phyloP scores from a whole-genome alignment of 1,140 invertebrate genomes.

The Protaetia brevitarsis region DNA sequence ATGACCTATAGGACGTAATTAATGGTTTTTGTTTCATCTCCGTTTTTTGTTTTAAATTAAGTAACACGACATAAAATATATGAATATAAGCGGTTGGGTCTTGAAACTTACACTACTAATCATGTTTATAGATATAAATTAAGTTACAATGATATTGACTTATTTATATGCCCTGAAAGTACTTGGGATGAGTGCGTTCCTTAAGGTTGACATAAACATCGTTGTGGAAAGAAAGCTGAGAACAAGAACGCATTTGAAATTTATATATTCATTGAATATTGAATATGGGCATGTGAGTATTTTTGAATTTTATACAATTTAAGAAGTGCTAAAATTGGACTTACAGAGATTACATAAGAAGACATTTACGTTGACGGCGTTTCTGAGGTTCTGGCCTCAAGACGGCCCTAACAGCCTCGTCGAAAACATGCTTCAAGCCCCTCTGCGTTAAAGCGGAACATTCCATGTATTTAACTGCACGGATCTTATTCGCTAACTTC shows the following conservation, averaged over 20 bases:
- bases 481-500: constrained; percentile 93
- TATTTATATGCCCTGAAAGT: constrained; percentile 18
- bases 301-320: not conserved
- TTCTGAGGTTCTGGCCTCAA: constrained; percentile 90
- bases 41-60: not conserved
- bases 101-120: constrained; percentile 9
- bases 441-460: constrained; percentile 98
- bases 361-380: constrained; percentile 87
- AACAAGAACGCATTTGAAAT: not conserved
- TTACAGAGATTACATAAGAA: constrained; percentile 69
- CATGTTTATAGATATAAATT: constrained; percentile 15
- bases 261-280: not conserved
- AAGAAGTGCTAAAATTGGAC: constrained; percentile 7
- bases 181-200: constrained; percentile 15
- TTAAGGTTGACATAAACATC: constrained; percentile 17
- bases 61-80: constrained; percentile 13
- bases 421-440: constrained; percentile 95
- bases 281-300: too few species aligned
- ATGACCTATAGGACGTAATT: constrained; percentile 1
- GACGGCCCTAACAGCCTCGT: constrained; percentile 93
- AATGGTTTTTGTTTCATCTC: not conserved
- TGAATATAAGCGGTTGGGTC: constrained; percentile 9
- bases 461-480: constrained; percentile 98
- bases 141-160: constrained; percentile 17
- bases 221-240: constrained; percentile 3